Conservation (phyloP, 2,888 invertebrate genomes). For the Pandemis heparana region DNA sequence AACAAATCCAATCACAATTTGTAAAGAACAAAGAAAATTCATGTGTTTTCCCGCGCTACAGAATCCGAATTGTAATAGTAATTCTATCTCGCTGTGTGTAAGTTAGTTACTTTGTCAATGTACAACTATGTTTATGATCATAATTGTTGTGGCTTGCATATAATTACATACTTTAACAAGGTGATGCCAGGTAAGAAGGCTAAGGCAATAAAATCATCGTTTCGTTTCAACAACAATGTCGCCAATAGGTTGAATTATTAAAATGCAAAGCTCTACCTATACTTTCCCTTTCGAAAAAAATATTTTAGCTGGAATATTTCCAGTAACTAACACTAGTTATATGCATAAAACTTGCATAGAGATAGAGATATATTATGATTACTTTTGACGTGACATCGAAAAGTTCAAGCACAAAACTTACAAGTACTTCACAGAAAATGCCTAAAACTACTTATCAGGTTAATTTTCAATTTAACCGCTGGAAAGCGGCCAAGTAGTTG, state of each 20-base stretch:
- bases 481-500: conserved; percentile 13
- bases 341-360: no score
- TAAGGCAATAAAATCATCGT: background rate
- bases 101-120: background rate
- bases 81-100: background rate
- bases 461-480: background rate
- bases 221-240: background rate
- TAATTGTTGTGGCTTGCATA: background rate
- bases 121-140: background rate
- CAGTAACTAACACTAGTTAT: no score
- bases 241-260: background rate
- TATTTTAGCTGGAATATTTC: background rate
- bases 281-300: background rate
- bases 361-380: no score
- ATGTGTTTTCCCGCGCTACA: background rate
- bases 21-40: background rate
- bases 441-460: background rate
- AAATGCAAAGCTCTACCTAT: background rate
- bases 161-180: background rate
- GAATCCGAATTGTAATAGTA: background rate
- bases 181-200: background rate
- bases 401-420: background rate
- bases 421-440: no score
- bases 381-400: background rate
- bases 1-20: no score